These are phyloP conservation scores for silkworm (Bombyx mori) DNA, from an alignment of 1,140 invertebrate genomes.

Conservation along the genomic window DNA sequence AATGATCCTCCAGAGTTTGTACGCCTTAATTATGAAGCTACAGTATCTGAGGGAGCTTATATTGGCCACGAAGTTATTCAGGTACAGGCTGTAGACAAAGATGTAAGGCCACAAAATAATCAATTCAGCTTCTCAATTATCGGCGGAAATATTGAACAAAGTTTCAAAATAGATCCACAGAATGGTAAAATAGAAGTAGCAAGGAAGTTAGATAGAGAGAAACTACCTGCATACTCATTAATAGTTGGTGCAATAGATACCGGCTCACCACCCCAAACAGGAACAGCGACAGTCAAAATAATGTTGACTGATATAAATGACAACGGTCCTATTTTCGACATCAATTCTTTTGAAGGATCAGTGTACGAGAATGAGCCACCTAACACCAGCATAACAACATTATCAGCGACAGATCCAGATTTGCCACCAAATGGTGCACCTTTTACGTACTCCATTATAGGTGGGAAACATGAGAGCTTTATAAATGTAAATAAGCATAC, in stretches of 20 bases:
- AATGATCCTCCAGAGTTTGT: constrained; percentile 96
- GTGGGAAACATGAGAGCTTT: constrained; percentile 82
- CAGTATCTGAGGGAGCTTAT: constrained; percentile 82
- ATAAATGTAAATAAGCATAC: constrained; percentile 85
- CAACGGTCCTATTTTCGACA: constrained; percentile 89
- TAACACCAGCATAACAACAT: constrained; percentile 86
- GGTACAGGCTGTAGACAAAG: constrained; percentile 92
- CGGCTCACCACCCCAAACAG: constrained; percentile 88
- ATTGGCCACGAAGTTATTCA: constrained; percentile 82
- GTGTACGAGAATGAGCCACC: constrained; percentile 91
- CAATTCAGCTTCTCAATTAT: constrained; percentile 94
- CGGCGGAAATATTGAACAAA: constrained; percentile 84
- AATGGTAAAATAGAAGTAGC: constrained; percentile 87
- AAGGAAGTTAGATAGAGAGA: constrained; percentile 86
- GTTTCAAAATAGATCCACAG: constrained; percentile 91
- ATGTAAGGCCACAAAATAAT: constrained; percentile 91
- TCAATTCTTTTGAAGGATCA: constrained; percentile 79
- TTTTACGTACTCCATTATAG: constrained; percentile 86
- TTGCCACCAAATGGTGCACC: constrained; percentile 92
- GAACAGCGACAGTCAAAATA: constrained; percentile 85
- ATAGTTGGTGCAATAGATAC: constrained; percentile 93
- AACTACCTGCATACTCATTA: constrained; percentile 80
- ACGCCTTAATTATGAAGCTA: constrained; percentile 80
- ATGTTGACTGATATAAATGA: constrained; percentile 91
- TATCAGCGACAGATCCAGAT: constrained; percentile 91